These are phyloP conservation scores for Saguinus midas DNA, from an alignment of 2,113 vertebrate species.

Conservation along the genomic window DNA sequence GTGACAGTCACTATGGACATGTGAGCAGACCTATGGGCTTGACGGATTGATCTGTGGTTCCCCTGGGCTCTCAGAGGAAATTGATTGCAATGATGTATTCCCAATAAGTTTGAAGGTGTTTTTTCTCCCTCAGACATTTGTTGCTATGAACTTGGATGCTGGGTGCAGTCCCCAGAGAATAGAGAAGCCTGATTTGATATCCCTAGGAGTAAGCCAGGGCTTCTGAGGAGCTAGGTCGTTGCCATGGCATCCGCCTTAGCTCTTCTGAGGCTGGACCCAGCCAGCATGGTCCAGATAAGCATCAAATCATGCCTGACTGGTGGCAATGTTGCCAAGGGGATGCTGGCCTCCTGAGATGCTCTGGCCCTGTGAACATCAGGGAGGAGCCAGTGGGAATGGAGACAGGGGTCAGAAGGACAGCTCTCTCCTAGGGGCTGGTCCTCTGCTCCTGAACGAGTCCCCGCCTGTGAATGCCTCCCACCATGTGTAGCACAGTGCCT, in stretches of 20 bases:
- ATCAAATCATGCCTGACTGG: neutral
- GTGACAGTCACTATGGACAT: neutral
- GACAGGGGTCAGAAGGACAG: neutral
- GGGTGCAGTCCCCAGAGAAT: neutral
- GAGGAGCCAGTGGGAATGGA: neutral
- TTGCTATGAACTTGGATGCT: neutral
- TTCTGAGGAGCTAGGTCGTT: conserved; percentile 25
- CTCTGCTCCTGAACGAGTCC: no score
- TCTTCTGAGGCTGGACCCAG: neutral
- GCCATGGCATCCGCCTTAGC: conserved; percentile 45
- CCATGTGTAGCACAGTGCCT: neutral
- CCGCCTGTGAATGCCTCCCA: neutral
- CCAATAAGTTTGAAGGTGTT: neutral
- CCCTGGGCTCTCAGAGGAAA: neutral
- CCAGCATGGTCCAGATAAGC: neutral
- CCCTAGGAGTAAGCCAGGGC: neutral
- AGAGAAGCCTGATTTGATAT: neutral
- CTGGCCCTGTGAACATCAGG: neutral
- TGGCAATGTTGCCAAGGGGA: conserved; percentile 15
- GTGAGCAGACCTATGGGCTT: neutral
- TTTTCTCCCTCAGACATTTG: neutral
- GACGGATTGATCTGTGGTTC: neutral
- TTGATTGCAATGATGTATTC: neutral
- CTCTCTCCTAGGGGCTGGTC: neutral
- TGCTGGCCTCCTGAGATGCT: neutral